These are phyloP conservation scores for Eupithecia subumbrata DNA, from an alignment of 2,888 invertebrate genomes.

Conservation along the genomic window DNA sequence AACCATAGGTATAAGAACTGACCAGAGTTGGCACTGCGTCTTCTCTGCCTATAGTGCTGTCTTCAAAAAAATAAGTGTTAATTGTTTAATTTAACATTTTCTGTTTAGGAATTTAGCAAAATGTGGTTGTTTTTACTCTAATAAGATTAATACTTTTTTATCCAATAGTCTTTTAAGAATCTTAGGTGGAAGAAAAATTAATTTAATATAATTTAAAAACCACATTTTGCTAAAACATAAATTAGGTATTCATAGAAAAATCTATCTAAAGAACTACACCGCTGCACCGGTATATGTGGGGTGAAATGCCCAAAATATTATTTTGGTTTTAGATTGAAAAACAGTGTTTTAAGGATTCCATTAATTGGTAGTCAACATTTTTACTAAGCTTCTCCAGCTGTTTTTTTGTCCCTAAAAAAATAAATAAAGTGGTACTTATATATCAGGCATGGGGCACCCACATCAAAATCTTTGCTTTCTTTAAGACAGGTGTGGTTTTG, in stretches of 20 bases:
- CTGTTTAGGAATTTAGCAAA: slow-evolving; percentile 22
- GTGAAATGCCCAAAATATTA: slow-evolving; percentile 6
- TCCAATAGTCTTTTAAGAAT: not conserved
- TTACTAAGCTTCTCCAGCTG: not conserved
- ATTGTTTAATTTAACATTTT: slow-evolving; percentile 36
- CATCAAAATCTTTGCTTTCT: not conserved
- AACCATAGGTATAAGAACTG: slow-evolving; percentile 50
- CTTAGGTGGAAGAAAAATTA: not conserved
- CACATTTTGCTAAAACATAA: slow-evolving; percentile 7
- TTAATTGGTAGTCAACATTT: not conserved
- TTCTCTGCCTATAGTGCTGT: slow-evolving; percentile 62
- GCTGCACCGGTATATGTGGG: slow-evolving; percentile 7
- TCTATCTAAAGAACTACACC: not conserved
- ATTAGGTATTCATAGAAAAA: not conserved
- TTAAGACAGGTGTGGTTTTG: not conserved
- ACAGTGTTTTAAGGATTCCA: not conserved
- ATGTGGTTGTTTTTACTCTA: not conserved
- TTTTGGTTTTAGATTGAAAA: not conserved
- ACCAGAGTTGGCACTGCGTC: slow-evolving; percentile 52
- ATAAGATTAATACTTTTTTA: no score
- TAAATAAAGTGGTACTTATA: not conserved
- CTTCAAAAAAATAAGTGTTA: slow-evolving; percentile 60
- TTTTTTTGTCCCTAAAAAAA: not conserved
- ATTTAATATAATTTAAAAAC: not conserved
- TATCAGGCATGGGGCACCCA: not conserved